Evolutionary conservation across 2,797 vertebrate species (phyloP).

Genomic region (Rhabdophis nuchalis): DNA sequence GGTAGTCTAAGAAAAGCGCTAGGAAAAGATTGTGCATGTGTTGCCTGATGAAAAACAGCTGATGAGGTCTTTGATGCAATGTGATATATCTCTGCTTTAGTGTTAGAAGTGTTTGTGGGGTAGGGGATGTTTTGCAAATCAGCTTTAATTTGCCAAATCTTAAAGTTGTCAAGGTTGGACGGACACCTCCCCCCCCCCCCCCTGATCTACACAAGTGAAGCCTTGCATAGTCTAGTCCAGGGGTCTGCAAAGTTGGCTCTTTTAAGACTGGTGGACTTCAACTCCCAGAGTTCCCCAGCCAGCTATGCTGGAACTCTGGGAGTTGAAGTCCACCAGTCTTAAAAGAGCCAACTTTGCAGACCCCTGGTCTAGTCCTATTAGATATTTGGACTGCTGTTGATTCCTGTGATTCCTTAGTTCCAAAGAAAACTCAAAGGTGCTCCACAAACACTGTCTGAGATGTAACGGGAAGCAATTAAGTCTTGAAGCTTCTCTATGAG

Average conservation of each 20-base stretch:
- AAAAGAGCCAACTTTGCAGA: too few species aligned
- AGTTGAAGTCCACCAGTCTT: too few species aligned
- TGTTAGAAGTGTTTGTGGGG: neutral
- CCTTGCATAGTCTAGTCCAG: neutral
- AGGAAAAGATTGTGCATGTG: neutral
- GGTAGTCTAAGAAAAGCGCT: neutral
- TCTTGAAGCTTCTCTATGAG: neutral
- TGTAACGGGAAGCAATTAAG: neutral
- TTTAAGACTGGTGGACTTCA: too few species aligned
- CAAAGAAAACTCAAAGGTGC: neutral
- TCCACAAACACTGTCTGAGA: neutral
- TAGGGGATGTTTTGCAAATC: neutral
- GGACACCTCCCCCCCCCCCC: too few species aligned
- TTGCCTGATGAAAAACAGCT: neutral
- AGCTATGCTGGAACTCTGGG: too few species aligned
- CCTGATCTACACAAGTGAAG: neutral
- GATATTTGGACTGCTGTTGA: neutral
- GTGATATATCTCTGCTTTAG: neutral
- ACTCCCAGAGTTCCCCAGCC: too few species aligned
- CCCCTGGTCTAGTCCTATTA: neutral
- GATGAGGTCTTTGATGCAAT: neutral
- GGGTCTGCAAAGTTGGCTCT: too few species aligned
- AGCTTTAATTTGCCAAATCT: neutral
- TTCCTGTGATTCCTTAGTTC: neutral
- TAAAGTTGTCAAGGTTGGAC: neutral